These are phyloP conservation scores for Argopecten irradians DNA, from an alignment of 1,140 invertebrate species.

Conservation along the genomic window DNA sequence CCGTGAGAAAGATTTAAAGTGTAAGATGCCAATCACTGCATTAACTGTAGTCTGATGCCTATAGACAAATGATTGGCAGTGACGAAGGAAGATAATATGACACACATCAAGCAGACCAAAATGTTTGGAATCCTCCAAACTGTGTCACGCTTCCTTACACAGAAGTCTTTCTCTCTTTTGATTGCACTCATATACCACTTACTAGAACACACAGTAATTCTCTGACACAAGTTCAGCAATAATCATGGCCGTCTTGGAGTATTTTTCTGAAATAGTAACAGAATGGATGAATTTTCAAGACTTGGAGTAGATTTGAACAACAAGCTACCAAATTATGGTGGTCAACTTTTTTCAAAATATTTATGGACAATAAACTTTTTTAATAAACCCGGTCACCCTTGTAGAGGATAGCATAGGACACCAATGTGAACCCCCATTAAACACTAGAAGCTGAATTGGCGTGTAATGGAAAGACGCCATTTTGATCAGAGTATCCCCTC, in stretches of 20 bases:
- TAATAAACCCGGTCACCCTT: too few species aligned
- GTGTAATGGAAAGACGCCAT: too few species aligned
- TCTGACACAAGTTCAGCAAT: conserved; percentile 14
- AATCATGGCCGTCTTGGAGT: not conserved
- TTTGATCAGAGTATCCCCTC: too few species aligned
- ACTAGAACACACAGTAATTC: not conserved
- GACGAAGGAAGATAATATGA: not conserved
- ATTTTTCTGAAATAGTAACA: not conserved
- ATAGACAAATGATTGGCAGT: not conserved
- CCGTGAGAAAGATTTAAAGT: not conserved
- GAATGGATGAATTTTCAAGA: too few species aligned
- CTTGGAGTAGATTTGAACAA: too few species aligned
- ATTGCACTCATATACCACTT: conserved; percentile 9
- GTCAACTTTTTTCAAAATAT: too few species aligned
- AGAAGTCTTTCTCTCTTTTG: not conserved
- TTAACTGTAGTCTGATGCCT: not conserved
- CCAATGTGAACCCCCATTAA: too few species aligned
- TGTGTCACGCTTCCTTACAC: not conserved
- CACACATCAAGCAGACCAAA: not conserved
- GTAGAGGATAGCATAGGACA: too few species aligned
- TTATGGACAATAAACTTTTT: too few species aligned
- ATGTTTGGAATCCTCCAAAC: not conserved
- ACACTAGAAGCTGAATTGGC: too few species aligned
- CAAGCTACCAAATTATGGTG: too few species aligned
- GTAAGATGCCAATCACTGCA: not conserved